Base-by-base conservation (phyloP, 2,113 vertebrate species). In the Cnemophilus loriae region DNA sequence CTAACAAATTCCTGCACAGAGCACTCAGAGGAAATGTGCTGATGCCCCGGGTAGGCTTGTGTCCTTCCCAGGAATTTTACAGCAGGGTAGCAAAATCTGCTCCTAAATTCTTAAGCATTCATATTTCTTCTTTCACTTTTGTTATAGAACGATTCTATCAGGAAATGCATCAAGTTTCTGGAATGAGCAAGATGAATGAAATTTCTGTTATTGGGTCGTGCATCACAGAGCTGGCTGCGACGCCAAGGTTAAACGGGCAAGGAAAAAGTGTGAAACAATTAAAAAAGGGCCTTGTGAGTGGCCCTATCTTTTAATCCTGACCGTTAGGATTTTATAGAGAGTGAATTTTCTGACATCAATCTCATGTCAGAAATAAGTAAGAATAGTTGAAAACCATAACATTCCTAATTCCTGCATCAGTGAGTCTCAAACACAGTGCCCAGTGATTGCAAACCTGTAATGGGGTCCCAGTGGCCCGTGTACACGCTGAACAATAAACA, bases 401-500 rank as follows among this genome's bases (percentile, higher is more conserved):
- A 17, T 49, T n/a, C 63, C 69, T 95, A 85, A 96, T 95, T 96
- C 95, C 91, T 93, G 75, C 75, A 87, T 96, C 93, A n/a, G 70
- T 68, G 76, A 95, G 75, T 91, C 89, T 75, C 76, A 87, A 69
- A 67, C 77, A 74, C 84, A 37, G 59, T 94, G 84, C 78, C 84
- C 93, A 92, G 96, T 53, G 87, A 91, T 27, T 97, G 82, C 89
- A 97, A 92, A 90, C 92, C 64, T 94, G 42, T 82, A 93, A 95
- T 79, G 91, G 87, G 78, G 76, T 95, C 96, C 84, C 93, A 82
- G 64, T 50, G 94, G 76, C 84, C 94, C 70, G 20, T 55, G 88
- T 64, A 37, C 90, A 47, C 16, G 59, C 64, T 68, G 89, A 97
- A 97, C 84, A 97, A 93, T 95, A 76, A 96, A 92, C 92, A 63